Evolutionary conservation across 2,888 invertebrate species (phyloP), one percentile per base, ranked within the genome.

Genomic region (Andricus quercusramuli): DNA sequence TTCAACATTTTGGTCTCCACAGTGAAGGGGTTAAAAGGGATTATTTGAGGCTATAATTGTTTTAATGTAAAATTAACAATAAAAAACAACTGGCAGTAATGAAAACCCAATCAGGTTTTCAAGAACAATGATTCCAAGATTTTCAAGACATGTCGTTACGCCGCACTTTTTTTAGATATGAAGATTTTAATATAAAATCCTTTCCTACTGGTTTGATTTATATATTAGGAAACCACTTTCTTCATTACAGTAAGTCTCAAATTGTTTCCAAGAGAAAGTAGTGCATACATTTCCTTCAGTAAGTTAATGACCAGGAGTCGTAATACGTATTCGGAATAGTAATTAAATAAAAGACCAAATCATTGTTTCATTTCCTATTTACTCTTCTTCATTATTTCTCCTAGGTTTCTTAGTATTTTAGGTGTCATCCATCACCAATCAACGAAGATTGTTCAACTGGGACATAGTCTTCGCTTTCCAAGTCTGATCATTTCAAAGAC

Each of bases 381-480:
- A 32, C 65, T 32, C 1, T 20, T 65, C 32, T 65, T 20, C 20
- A 65, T 65, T 17, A 32, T 4, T 15, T 32, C 20, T n/a, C 13
- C 44, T 67, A 41, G 9, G 22, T 22, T 70, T 47, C 17, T 70
- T 70, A 29, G 20, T 51, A 29, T 29, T 29, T 70, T 25, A 70
- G 47, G 11, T 70, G 47, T 29, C 70, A 70, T 70, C 29, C 70
- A 51, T 70, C 70, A 22, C 25, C 22, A 11, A 29, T 51, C 47
- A 11, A 9, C 17, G 22, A 20, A 47, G 70, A 70, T 51, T 70
- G 29, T 51, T 25, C 29, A 51, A 70, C 70, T 70, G 9, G 70
- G 70, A 25, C 68, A 68, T 51, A 29, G 70, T 51, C 29, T 47
- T 51, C 29, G 29, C 70, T 70, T 70, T 70, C 70, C 70, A 70